phyloP scores from a whole-genome alignment of 2,888 invertebrate species.

The Drosophila dives region DNA sequence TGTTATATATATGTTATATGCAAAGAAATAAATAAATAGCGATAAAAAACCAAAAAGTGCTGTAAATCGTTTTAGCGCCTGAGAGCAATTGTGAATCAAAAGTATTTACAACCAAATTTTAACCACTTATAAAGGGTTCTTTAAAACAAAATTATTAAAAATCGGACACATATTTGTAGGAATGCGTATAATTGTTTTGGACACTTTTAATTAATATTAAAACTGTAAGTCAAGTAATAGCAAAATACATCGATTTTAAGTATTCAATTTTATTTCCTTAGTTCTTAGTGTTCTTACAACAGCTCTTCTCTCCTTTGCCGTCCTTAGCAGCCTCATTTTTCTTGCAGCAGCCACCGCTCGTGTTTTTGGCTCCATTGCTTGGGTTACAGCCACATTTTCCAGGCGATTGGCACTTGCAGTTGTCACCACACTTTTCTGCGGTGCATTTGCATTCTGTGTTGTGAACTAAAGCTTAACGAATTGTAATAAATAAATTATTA shows the following conservation, averaged over 20 bases:
- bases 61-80: neutral
- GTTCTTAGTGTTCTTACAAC: slow-evolving; percentile 42
- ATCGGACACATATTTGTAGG: slow-evolving; percentile 65
- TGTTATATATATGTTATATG: neutral
- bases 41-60: neutral
- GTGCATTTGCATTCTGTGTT: slow-evolving; percentile 82
- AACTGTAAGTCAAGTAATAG: slow-evolving; percentile 29
- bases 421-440: slow-evolving; percentile 76
- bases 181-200: slow-evolving; percentile 33
- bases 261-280: neutral
- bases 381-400: slow-evolving; percentile 58
- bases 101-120: slow-evolving; percentile 22
- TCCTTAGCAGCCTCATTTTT: slow-evolving; percentile 8
- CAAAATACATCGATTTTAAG: slow-evolving; percentile 19
- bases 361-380: slow-evolving; percentile 9
- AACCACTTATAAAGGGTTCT: slow-evolving; percentile 28
- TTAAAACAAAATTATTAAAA: slow-evolving; percentile 1
- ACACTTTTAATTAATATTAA: slow-evolving; percentile 35
- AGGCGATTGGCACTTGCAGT: slow-evolving; percentile 78
- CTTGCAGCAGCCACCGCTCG: slow-evolving; percentile 40
- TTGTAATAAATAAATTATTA: neutral
- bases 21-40: neutral
- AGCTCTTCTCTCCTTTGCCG: slow-evolving; percentile 13
- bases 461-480: neutral
- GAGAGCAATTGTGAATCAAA: neutral